Base-by-base conservation (phyloP, 2,888 invertebrate genomes). In the Cepaea hortensis region DNA sequence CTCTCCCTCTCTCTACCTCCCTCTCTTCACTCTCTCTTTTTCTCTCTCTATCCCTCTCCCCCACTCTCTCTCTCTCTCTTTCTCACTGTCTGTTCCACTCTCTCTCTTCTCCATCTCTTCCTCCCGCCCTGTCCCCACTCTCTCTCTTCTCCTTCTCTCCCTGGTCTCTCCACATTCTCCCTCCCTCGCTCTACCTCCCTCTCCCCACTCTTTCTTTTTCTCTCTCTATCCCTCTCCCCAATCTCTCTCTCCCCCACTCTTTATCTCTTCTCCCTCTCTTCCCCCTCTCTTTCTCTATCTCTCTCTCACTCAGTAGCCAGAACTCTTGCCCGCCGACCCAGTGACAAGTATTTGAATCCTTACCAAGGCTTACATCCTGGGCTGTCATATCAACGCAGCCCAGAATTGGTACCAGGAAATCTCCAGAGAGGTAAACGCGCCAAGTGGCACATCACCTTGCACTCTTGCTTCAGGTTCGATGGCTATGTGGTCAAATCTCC, bases 61-160 rank as follows among this genome's bases (percentile, higher is more conserved):
- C 35, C 35, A 35, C 35, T 35, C 35, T 35, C 35, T 35, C 35
- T 35, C 35, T 35, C 1, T 35, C 35, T 35, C n/a, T n/a, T n/a
- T n/a, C n/a, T n/a, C n/a, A n/a, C n/a, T n/a, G n/a, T n/a, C n/a
- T n/a, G n/a, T n/a, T n/a, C n/a, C 85, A 73, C 61, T 81, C 55
- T 85, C 81, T 81, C 62, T 81, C 46, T 85, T 75, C 81, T 20
- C 81, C 62, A 81, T 61, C 81, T 72, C 81, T 3, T 81, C 81
- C 73, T 18, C 81, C 75, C 81, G 7, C 73, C 62, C 81, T 23
- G 62, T 50, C 73, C 15, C 72, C 35, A 81, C 50, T 81, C 23
- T 81, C 50, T 86, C 62, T 86, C 35, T 62, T 23, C 82, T 20
- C 75, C 3, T 82, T 7, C 82, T 15, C 76, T 13, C 81, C 18